These are phyloP conservation scores for Cynaeus angustus DNA, from an alignment of 2,888 invertebrate species.

Conservation along the genomic window DNA sequence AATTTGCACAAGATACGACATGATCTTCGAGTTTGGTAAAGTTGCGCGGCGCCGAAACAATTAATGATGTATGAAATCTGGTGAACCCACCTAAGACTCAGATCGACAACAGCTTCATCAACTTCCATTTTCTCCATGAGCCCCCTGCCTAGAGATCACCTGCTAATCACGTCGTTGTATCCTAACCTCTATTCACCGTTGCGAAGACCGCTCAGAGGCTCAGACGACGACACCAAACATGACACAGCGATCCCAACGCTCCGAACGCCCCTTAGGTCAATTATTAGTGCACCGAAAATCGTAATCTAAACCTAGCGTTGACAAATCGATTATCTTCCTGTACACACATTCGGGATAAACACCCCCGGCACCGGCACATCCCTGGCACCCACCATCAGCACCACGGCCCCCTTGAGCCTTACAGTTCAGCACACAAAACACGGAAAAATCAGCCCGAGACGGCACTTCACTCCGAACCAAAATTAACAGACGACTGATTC, in stretches of 20 bases:
- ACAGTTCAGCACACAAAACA: constrained; percentile 58
- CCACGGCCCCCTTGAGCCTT: constrained; percentile 22
- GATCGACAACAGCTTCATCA: constrained; percentile 91
- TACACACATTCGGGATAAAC: constrained; percentile 62
- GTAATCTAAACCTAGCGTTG: constrained; percentile 73
- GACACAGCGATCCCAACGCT: constrained; percentile 63
- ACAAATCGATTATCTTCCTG: constrained; percentile 75
- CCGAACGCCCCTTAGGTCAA: constrained; percentile 73
- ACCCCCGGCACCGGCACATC: constrained; percentile 50
- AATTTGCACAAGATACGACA: background rate
- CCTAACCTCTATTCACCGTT: constrained; percentile 16
- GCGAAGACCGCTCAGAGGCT: background rate
- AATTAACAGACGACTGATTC: constrained; percentile 76
- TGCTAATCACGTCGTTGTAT: constrained; percentile 55
- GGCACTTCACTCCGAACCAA: constrained; percentile 71
- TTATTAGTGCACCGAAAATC: constrained; percentile 72
- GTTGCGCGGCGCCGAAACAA: constrained; percentile 6
- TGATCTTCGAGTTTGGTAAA: background rate
- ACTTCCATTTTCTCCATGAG: constrained; percentile 86
- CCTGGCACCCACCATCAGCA: constrained; percentile 31
- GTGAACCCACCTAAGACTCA: constrained; percentile 82
- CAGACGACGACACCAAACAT: constrained; percentile 67
- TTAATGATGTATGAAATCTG: constrained; percentile 16
- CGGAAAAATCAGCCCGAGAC: constrained; percentile 59
- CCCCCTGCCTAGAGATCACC: constrained; percentile 45